These are phyloP conservation scores for Cynaeus angustus DNA, from an alignment of 2,888 invertebrate species.

Conservation along the genomic window DNA sequence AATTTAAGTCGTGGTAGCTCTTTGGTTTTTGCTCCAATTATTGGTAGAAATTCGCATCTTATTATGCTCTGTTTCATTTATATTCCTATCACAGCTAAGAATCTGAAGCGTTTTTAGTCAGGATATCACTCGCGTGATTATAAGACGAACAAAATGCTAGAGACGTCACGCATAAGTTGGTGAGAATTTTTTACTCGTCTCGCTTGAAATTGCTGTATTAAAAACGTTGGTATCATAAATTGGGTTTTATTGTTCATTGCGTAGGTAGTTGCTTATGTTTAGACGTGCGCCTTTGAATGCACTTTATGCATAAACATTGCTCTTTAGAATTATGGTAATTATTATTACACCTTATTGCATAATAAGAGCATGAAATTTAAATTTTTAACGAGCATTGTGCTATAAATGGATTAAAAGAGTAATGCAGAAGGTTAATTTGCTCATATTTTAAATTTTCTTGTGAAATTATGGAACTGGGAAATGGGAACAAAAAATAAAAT, in stretches of 20 bases:
- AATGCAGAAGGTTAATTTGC: too few species aligned
- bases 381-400: conserved; percentile 9
- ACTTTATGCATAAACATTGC: too few species aligned
- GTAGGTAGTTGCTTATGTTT: too few species aligned
- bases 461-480: too few species aligned
- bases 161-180: too few species aligned
- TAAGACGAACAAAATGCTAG: not conserved
- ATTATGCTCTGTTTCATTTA: conserved; percentile 41
- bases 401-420: not conserved
- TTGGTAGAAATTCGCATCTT: conserved; percentile 39
- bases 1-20: conserved; percentile 9
- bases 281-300: too few species aligned
- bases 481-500: too few species aligned
- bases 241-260: too few species aligned
- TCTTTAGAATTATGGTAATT: not conserved
- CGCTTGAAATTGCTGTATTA: too few species aligned
- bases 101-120: conserved; percentile 19
- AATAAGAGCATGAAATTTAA: conserved; percentile 2
- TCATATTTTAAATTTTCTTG: too few species aligned
- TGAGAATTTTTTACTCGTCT: too few species aligned
- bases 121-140: not conserved
- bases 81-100: conserved; percentile 8
- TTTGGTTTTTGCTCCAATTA: conserved; percentile 39
- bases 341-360: conserved; percentile 10
- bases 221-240: too few species aligned